Conservation (phyloP, 2,888 invertebrate species). For the Melangyna quadrimaculata region DNA sequence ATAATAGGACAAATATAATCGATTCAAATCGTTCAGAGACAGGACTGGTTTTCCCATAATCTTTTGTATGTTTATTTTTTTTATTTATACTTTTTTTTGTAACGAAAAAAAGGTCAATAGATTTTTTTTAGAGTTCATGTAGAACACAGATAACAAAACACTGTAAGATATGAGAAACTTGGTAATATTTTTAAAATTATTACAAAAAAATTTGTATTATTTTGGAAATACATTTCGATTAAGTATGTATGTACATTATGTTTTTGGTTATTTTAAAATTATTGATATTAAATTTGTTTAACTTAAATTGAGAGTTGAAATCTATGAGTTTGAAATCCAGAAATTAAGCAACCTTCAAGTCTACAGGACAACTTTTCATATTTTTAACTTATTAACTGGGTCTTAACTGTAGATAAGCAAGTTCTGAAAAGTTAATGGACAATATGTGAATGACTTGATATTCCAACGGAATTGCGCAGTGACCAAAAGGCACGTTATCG, state of each 20-base stretch:
- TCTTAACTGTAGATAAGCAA: too few species aligned
- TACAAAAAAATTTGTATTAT: too few species aligned
- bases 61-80: neutral
- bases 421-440: neutral
- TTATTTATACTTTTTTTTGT: neutral
- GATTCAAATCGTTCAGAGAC: slow-evolving; percentile 24
- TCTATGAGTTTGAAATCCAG: too few species aligned
- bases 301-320: too few species aligned
- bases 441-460: neutral
- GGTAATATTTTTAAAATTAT: neutral
- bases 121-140: neutral
- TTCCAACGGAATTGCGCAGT: neutral
- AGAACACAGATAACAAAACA: neutral
- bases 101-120: slow-evolving; percentile 9
- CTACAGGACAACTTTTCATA: too few species aligned
- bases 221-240: too few species aligned
- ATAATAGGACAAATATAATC: slow-evolving; percentile 51
- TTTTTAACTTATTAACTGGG: too few species aligned
- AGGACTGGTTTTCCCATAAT: slow-evolving; percentile 29
- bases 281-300: too few species aligned
- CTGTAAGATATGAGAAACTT: slow-evolving; percentile 2
- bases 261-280: too few species aligned
- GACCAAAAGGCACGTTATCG: neutral
- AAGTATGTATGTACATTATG: too few species aligned
- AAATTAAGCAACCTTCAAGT: too few species aligned